A percentile compares a stretch with the other conserved stretches of the same genome.
These are phyloP conservation scores for Melipona bicolor DNA, from an alignment of 2,888 invertebrate species.

Conservation along the genomic window DNA sequence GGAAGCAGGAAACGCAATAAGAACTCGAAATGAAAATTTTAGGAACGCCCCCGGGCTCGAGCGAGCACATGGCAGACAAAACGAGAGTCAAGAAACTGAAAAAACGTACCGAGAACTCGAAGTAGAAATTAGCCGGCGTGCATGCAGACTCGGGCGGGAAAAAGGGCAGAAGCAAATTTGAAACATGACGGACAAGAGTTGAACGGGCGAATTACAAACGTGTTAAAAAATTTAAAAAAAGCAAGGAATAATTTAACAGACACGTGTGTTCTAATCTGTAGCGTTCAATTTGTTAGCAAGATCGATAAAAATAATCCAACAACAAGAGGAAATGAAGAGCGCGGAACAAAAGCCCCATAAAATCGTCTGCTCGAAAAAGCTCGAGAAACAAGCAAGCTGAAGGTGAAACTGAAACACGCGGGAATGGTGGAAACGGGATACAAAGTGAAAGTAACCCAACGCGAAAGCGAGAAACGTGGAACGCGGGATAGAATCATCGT, in stretches of 20 bases:
- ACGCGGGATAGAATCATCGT: not conserved
- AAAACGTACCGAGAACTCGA: not conserved
- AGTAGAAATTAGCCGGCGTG: not conserved
- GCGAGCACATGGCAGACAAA: not conserved
- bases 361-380: not conserved
- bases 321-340: too few species aligned
- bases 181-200: not conserved
- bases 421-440: not conserved
- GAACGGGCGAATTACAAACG: not conserved
- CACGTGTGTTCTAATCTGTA: too few species aligned
- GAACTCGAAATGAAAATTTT: not conserved
- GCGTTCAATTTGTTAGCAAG: too few species aligned
- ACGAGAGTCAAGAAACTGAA: not conserved
- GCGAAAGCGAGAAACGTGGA: not conserved
- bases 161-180: not conserved
- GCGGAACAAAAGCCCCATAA: not conserved
- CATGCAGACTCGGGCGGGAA: not conserved
- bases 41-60: not conserved
- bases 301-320: not conserved
- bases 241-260: too few species aligned
- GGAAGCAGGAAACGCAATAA: not conserved
- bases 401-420: not conserved
- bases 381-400: not conserved
- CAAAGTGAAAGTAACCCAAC: not conserved
- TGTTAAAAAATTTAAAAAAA: not conserved